phyloP scores from a whole-genome alignment of 2,797 vertebrate genomes.

The Acanthurus leucopareius region DNA sequence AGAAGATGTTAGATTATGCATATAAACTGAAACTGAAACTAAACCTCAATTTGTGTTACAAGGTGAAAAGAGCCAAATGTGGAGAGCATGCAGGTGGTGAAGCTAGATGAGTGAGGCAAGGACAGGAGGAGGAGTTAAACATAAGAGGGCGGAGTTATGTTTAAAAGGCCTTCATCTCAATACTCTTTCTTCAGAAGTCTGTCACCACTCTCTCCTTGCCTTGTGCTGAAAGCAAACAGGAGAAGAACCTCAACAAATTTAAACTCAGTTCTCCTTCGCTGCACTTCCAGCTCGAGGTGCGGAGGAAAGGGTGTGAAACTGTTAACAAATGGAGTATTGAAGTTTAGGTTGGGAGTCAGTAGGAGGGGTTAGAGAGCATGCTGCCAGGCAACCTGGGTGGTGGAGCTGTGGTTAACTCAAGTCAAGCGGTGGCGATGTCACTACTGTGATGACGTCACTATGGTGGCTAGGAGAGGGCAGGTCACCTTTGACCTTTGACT shows the following conservation, averaged over 20 bases:
- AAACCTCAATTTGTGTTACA: slow-evolving; percentile 37
- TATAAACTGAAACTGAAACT: slow-evolving; percentile 26
- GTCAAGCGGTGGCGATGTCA: slow-evolving; percentile 72
- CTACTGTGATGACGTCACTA: slow-evolving; percentile 73
- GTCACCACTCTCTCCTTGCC: slow-evolving; percentile 59
- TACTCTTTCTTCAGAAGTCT: slow-evolving; percentile 66
- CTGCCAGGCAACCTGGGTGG: slow-evolving; percentile 64
- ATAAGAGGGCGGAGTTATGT: slow-evolving; percentile 72
- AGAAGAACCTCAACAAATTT: slow-evolving; percentile 54
- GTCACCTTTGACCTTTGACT: slow-evolving; percentile 78
- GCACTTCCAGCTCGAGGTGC: slow-evolving; percentile 53
- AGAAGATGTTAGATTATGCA: slow-evolving; percentile 27
- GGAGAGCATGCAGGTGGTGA: slow-evolving; percentile 72
- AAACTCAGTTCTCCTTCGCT: slow-evolving; percentile 48
- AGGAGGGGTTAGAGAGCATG: slow-evolving; percentile 75
- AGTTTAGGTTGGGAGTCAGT: slow-evolving; percentile 64
- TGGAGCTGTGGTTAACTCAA: slow-evolving; percentile 70
- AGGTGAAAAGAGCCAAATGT: slow-evolving; percentile 57
- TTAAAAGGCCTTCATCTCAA: slow-evolving; percentile 75
- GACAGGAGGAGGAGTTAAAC: slow-evolving; percentile 68
- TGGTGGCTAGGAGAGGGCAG: slow-evolving; percentile 70
- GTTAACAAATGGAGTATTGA: slow-evolving; percentile 72
- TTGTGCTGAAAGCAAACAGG: slow-evolving; percentile 56
- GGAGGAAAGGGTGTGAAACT: slow-evolving; percentile 58
- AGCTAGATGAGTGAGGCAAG: slow-evolving; percentile 57